Percentiles rank a stretch among this genome's conserved stretches.
phyloP scores from a whole-genome alignment of 2,113 vertebrate genomes.

The Hipposideros armiger region DNA sequence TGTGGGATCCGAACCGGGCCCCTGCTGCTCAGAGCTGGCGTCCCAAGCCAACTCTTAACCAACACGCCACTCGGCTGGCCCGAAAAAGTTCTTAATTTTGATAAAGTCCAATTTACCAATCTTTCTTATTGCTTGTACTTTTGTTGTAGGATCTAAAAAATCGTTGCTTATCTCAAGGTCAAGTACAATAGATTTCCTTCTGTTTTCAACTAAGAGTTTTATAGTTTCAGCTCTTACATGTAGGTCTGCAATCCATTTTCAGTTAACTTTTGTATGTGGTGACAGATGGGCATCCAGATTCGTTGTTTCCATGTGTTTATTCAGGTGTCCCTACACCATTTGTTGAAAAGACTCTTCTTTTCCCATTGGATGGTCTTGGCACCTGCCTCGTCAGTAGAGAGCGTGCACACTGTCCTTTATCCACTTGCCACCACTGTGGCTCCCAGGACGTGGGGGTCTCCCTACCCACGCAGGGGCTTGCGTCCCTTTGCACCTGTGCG shows the following conservation, averaged over 20 bases:
- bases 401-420: neutral
- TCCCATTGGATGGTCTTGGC: neutral
- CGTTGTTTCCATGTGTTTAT: neutral
- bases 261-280: neutral
- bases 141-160: neutral
- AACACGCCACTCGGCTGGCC: no score
- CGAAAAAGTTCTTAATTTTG: neutral
- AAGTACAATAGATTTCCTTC: neutral
- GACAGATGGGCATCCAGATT: neutral
- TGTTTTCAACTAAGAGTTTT: neutral
- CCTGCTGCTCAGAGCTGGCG: no score
- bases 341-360: neutral
- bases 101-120: neutral
- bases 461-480: fast-evolving
- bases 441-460: no score
- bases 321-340: neutral
- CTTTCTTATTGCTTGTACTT: neutral
- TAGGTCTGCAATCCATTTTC: fast-evolving
- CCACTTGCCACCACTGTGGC: neutral
- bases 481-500: neutral
- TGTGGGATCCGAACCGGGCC: no score
- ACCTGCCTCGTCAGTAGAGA: no score
- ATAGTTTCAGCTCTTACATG: neutral
- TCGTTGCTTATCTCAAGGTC: neutral
- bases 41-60: no score